These are phyloP conservation scores for Sclerurus mexicanus DNA, from an alignment of 2,113 vertebrate genomes.

Conservation along the genomic window DNA sequence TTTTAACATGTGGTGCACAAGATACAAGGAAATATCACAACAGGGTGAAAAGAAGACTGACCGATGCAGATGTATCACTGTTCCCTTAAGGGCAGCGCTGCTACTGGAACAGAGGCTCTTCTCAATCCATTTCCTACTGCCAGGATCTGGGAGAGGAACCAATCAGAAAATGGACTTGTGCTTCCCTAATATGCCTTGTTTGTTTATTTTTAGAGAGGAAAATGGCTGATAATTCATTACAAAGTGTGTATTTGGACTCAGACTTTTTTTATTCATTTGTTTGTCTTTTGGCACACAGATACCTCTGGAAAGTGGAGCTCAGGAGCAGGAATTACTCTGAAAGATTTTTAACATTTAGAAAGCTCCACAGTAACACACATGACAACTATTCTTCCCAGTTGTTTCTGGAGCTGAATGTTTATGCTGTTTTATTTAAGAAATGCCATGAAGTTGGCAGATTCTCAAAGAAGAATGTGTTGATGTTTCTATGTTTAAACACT, in stretches of 20 bases:
- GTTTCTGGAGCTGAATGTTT: neutral
- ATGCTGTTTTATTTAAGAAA: neutral
- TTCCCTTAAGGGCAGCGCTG: neutral
- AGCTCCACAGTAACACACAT: neutral
- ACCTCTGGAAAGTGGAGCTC: neutral
- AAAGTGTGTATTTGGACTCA: neutral
- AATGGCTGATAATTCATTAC: neutral
- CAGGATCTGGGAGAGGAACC: neutral
- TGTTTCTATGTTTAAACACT: neutral
- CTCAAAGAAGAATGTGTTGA: neutral
- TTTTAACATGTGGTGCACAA: neutral
- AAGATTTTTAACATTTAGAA: neutral
- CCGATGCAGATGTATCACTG: neutral
- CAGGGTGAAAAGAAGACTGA: neutral
- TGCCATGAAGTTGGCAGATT: neutral
- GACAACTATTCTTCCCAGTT: neutral
- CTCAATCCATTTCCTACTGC: neutral
- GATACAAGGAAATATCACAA: neutral
- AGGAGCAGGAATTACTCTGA: neutral
- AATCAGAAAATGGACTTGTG: neutral
- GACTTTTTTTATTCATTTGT: neutral
- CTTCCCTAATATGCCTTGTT: neutral
- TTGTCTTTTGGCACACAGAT: neutral
- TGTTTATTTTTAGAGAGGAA: neutral
- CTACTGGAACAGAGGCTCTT: neutral